Percentiles rank a stretch among this genome's conserved stretches.
Evolutionary conservation across 2,797 vertebrate species (phyloP).

Genomic region (Calcarius lapponicus): DNA sequence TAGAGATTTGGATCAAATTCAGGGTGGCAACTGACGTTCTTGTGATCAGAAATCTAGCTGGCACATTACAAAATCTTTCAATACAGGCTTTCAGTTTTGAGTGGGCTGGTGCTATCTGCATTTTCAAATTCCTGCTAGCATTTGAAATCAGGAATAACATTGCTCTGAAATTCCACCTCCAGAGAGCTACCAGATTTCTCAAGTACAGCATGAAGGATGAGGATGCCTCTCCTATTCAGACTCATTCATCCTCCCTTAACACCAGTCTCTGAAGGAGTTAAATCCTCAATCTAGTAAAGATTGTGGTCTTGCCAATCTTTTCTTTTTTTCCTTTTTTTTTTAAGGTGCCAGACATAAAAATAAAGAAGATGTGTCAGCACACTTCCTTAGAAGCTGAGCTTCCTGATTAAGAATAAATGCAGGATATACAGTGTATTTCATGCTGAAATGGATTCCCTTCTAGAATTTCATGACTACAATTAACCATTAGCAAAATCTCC

Average conservation of each 20-base stretch:
- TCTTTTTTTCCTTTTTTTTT: background rate
- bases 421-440: background rate
- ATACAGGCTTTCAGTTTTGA: background rate
- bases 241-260: background rate
- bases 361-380: slow-evolving; percentile 16
- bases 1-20: background rate
- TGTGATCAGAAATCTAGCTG: background rate
- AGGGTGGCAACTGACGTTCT: background rate
- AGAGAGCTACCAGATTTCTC: background rate
- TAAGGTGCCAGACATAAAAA: slow-evolving; percentile 29
- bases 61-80: background rate
- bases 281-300: background rate
- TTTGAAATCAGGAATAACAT: background rate
- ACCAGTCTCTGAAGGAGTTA: slow-evolving; percentile 8
- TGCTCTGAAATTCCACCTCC: background rate
- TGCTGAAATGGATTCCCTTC: background rate
- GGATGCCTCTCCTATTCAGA: background rate
- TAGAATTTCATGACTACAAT: background rate
- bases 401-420: slow-evolving; percentile 49
- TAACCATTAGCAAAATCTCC: slow-evolving; percentile 24
- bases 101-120: background rate
- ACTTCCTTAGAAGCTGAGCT: slow-evolving; percentile 15
- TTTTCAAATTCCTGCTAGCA: background rate
- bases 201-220: background rate
- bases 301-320: background rate